Evolutionary conservation across 2,888 invertebrate genomes (phyloP).

Genomic region (Pegoplata infirma): DNA sequence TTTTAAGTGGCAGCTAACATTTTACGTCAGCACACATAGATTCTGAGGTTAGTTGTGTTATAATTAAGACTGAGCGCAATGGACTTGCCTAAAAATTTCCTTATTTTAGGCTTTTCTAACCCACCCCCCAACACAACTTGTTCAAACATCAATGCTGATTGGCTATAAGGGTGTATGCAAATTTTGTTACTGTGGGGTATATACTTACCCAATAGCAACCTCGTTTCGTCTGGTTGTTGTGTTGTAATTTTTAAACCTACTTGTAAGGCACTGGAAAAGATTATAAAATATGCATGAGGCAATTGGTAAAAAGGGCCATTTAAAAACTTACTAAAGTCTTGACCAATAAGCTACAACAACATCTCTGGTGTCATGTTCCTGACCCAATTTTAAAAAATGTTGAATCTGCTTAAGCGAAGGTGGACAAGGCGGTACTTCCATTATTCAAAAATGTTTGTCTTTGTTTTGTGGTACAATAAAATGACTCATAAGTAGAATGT

Average conservation of each 20-base stretch:
- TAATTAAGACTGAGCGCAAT: too few species aligned
- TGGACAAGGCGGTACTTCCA: conserved; percentile 85
- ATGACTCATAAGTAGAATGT: not conserved
- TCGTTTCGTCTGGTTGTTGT: conserved; percentile 91
- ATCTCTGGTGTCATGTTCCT: conserved; percentile 94
- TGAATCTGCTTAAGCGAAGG: conserved; percentile 89
- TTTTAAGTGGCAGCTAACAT: too few species aligned
- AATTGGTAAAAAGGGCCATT: not conserved
- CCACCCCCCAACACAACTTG: too few species aligned
- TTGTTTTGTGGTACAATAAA: not conserved
- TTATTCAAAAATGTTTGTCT: conserved; percentile 46
- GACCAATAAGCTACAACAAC: conserved; percentile 95
- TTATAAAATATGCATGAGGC: not conserved
- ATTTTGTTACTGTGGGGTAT: too few species aligned
- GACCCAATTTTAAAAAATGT: conserved; percentile 93
- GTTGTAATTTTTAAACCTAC: conserved; percentile 88
- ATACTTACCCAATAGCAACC: conserved; percentile 84
- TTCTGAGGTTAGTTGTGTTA: too few species aligned
- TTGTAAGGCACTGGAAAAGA: conserved; percentile 90
- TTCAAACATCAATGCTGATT: too few species aligned
- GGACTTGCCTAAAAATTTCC: too few species aligned
- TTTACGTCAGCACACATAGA: too few species aligned
- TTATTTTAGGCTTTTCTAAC: too few species aligned
- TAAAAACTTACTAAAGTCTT: conserved; percentile 83
- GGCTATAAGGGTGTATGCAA: too few species aligned